Percentiles rank a stretch among this genome's conserved stretches.
Evolutionary conservation across 2,888 invertebrate species (phyloP).

Genomic region (Temnothorax rugatulus): DNA sequence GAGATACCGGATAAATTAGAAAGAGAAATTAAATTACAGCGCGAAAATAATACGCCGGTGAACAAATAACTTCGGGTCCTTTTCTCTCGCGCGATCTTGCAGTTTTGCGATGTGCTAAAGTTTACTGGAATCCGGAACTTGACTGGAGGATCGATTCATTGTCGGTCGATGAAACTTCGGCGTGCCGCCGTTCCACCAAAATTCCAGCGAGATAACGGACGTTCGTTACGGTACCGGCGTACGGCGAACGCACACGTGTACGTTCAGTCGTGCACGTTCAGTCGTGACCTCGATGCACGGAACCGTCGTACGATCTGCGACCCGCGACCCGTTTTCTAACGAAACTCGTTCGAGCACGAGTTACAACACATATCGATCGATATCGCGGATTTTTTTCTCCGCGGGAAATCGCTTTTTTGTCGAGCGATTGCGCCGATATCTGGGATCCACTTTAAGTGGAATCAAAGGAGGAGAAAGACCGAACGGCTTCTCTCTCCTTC

Average conservation of each 20-base stretch:
- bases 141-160: neutral
- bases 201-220: conserved; percentile 43
- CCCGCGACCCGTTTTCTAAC: conserved; percentile 56
- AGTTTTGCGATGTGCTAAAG: neutral
- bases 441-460: conserved; percentile 50
- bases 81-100: neutral
- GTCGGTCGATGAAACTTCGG: conserved; percentile 27
- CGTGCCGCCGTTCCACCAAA: neutral
- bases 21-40: neutral
- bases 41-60: neutral
- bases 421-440: conserved; percentile 61
- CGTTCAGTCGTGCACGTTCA: neutral
- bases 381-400: conserved; percentile 14
- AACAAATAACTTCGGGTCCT: neutral
- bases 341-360: conserved; percentile 56
- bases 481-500: neutral
- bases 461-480: conserved; percentile 34
- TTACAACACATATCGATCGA: conserved; percentile 59
- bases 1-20: neutral
- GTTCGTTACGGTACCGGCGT: conserved; percentile 4
- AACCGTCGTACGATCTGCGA: conserved; percentile 40
- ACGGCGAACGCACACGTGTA: neutral
- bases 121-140: neutral
- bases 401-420: conserved; percentile 16
- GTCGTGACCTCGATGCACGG: conserved; percentile 52